These are phyloP conservation scores for Nannoperca australis DNA, from an alignment of 2,797 vertebrate species.

Conservation along the genomic window DNA sequence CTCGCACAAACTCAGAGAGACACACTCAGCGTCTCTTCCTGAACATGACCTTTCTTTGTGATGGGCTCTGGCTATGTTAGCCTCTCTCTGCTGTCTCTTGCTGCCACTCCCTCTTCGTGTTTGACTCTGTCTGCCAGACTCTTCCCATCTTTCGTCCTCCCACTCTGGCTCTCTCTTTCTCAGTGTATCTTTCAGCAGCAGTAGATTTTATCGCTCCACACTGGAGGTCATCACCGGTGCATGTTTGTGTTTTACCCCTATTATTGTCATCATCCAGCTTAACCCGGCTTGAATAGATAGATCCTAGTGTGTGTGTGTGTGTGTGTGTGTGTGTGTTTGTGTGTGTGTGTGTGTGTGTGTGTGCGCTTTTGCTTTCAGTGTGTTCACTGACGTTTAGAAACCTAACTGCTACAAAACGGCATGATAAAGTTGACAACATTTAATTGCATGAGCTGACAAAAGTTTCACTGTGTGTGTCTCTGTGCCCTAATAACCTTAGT, in stretches of 20 bases:
- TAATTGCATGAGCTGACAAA: conserved; percentile 30
- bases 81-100: conserved; percentile 12
- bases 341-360: conserved; percentile 16
- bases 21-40: conserved; percentile 41
- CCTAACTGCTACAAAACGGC: conserved; percentile 47
- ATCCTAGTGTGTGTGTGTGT: conserved; percentile 25
- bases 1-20: conserved; percentile 26
- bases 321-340: neutral
- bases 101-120: conserved; percentile 28
- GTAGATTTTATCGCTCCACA: conserved; percentile 62
- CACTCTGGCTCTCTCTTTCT: conserved; percentile 17
- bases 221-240: conserved; percentile 67
- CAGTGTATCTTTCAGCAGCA: conserved; percentile 56
- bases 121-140: conserved; percentile 17
- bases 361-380: conserved; percentile 17
- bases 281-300: conserved; percentile 43
- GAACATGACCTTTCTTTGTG: conserved; percentile 59
- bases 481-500: conserved; percentile 47
- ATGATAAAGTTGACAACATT: conserved; percentile 23
- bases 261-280: conserved; percentile 64
- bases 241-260: conserved; percentile 73
- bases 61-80: conserved; percentile 33
- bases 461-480: conserved; percentile 11
- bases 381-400: conserved; percentile 68
- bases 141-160: conserved; percentile 30